phyloP scores from a whole-genome alignment of 1,140 invertebrate species.

The fruit fly (Drosophila melanogaster) region Release_6_plus_ISO1_MT NT_037436.4:20319501-20320000 shows the following conservation, averaged over 20 bases:
- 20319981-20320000: no score
- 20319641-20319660: conserved; percentile 88
- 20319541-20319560: conserved; percentile 87
- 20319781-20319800: conserved; percentile 86
- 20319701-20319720: conserved; percentile 91
- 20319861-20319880: conserved; percentile 85
- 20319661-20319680: conserved; percentile 88
- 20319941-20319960: not conserved
- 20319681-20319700: conserved; percentile 86
- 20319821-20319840: conserved; percentile 87
- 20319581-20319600: not conserved
- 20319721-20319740: conserved; percentile 93
- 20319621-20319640: conserved; percentile 89
- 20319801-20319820: conserved; percentile 87
- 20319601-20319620: conserved; percentile 14
- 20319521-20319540: conserved; percentile 88
- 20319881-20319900: conserved; percentile 17
- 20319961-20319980: no score
- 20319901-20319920: conserved; percentile 30
- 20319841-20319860: conserved; percentile 87
- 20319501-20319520: conserved; percentile 89
- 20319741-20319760: conserved; percentile 88
- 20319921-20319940: conserved; percentile 36
- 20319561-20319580: conserved; percentile 82
- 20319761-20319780: conserved; percentile 86